Percentiles rank a stretch among this genome's conserved stretches.
phyloP scores from a whole-genome alignment of 2,113 vertebrate species.

The Ochotona princeps region DNA sequence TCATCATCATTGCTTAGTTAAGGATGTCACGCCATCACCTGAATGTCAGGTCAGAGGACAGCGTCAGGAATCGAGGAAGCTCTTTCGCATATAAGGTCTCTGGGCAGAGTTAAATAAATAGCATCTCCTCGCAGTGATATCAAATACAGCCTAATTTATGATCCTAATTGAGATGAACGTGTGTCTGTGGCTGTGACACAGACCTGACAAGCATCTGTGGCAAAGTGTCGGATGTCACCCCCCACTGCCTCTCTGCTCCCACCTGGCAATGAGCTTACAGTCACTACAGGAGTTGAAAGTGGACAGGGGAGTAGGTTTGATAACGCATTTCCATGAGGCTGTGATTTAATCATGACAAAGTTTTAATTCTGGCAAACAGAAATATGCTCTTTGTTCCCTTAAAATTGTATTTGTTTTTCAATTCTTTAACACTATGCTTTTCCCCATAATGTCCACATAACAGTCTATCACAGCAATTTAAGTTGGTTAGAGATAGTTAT shows the following conservation, averaged over 20 bases:
- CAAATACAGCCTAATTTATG: constrained; percentile 62
- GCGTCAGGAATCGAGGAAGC: not conserved
- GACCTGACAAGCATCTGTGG: constrained; percentile 48
- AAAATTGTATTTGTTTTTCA: constrained; percentile 40
- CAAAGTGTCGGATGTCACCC: constrained; percentile 41
- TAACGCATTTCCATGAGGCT: constrained; percentile 46
- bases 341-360: not conserved
- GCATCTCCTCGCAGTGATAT: constrained; percentile 10
- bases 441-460: not conserved
- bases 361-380: constrained; percentile 34
- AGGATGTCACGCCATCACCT: not conserved
- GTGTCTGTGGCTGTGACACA: constrained; percentile 17
- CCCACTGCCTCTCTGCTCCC: not conserved
- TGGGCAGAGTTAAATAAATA: constrained; percentile 66
- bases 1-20: not conserved
- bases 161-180: constrained; percentile 55
- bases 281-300: not conserved
- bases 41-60: constrained; percentile 24
- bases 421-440: constrained; percentile 2
- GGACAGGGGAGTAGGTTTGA: constrained; percentile 27
- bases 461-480: not conserved
- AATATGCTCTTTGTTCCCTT: constrained; percentile 19
- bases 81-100: constrained; percentile 27
- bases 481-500: not conserved
- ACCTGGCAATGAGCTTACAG: constrained; percentile 16